Conservation (phyloP, 2,113 vertebrate species). For the Corapipo altera region DNA sequence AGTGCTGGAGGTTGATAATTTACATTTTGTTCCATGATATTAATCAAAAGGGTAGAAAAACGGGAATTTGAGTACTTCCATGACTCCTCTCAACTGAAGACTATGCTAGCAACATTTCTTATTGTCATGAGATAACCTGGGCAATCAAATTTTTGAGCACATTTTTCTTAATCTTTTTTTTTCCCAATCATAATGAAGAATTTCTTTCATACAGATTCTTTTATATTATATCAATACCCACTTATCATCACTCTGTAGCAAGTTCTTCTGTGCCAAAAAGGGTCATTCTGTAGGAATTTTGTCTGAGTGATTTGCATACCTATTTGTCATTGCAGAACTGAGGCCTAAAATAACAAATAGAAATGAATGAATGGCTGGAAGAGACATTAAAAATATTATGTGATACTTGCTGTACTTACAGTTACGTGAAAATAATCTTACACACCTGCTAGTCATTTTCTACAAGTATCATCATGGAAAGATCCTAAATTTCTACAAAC, state of each 20-base stretch:
- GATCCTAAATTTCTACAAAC: not conserved
- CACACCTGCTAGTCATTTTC: not conserved
- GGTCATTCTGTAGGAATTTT: not conserved
- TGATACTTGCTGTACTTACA: not conserved
- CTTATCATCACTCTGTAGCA: not conserved
- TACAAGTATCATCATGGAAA: not conserved
- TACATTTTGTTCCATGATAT: not conserved
- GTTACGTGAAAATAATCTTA: not conserved
- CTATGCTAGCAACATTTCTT: not conserved
- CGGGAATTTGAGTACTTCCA: not conserved
- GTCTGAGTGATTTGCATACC: not conserved
- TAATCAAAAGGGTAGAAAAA: not conserved
- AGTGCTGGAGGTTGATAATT: not conserved
- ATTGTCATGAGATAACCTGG: not conserved
- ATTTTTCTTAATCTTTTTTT: not conserved
- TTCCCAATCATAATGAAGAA: not conserved
- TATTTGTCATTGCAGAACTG: not conserved
- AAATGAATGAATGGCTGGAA: not conserved
- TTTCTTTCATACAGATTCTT: not conserved
- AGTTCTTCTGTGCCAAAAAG: not conserved
- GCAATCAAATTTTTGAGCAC: not conserved
- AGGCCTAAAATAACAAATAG: not conserved
- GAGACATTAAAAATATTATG: not conserved
- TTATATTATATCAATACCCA: not conserved
- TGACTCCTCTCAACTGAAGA: not conserved